phyloP scores from a whole-genome alignment of 1,140 invertebrate genomes.

The Thalassaphorura encarpata region DNA sequence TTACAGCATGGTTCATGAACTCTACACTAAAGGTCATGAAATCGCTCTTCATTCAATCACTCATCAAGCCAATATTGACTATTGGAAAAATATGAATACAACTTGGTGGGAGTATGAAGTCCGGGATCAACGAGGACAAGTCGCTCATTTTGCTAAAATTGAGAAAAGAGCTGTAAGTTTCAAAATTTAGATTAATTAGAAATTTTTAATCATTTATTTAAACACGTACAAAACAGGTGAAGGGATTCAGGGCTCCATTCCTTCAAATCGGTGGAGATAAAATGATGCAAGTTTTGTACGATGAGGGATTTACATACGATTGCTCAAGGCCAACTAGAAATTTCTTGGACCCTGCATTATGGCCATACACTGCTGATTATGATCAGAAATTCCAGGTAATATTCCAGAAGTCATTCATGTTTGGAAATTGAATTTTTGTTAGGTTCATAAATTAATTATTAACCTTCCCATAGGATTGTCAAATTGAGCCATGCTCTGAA shows the following conservation, averaged over 20 bases:
- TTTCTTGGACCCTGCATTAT: conserved; percentile 32
- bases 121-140: conserved; percentile 44
- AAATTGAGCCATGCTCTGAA: conserved; percentile 39
- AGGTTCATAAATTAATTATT: not conserved
- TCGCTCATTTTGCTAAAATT: conserved; percentile 48
- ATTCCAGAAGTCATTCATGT: not conserved
- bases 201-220: not conserved
- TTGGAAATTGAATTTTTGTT: not conserved
- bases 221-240: conserved; percentile 19
- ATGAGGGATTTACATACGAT: conserved; percentile 36
- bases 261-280: conserved; percentile 38
- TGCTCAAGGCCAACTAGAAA: conserved; percentile 37
- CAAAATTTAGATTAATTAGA: not conserved
- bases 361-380: conserved; percentile 44
- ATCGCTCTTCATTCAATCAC: conserved; percentile 76
- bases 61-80: conserved; percentile 41
- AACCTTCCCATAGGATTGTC: conserved; percentile 38
- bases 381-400: conserved; percentile 7
- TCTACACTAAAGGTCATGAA: conserved; percentile 54
- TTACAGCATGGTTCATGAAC: conserved; percentile 39
- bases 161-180: conserved; percentile 31
- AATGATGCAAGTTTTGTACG: conserved; percentile 33
- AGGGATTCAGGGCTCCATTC: conserved; percentile 39
- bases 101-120: conserved; percentile 46
- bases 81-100: conserved; percentile 43